Evolutionary conservation across 2,888 invertebrate species (phyloP), one percentile per base, ranked within the genome.

Genomic region (Iselma pallidipennis): DNA sequence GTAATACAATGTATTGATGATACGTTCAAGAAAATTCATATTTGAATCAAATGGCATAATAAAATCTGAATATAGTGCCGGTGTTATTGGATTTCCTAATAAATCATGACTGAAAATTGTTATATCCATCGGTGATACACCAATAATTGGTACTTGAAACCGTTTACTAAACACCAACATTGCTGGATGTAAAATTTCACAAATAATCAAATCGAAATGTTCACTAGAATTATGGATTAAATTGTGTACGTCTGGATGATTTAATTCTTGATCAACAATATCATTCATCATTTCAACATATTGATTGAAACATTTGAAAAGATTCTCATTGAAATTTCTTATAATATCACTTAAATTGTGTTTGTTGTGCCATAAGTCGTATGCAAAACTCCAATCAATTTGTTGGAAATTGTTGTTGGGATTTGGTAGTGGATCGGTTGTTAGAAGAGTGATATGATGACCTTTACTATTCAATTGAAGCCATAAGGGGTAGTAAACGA

Each of bases 371-470:
- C 63, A 45, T 19, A 65, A 45, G 6, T 71, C 64, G 52, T 83
- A 81, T 0, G 81, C 65, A 33, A 71, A 70, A 45, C 76, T 71
- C 0, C 81, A 55, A 65, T 82, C 78, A 28, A 84, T 79, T 68
- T 83, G 79, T 2, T 74, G 78, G 9, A 83, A 72, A 65, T 81
- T 83, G 1, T 70, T 66, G 1, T 81, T 70, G 1, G 72, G 66
- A 5, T 71, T 57, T 23, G 80, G 78, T 1, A 83, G 69, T 0
- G 83, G 83, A 71, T 77, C 68, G 3, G 77, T 70, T 1, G 85
- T 83, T 19, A 85, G 50, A 0, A 84, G 73, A 0, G 82, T 80
- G 0, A 86, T 58, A 51, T 84, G 74, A 63, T 86, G 85, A 6
- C 85, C 85, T 63, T 81, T 76, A 42, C 75, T 68, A 0, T 81